phyloP scores from a whole-genome alignment of 2,797 vertebrate genomes.

The Phoebastria nigripes region DNA sequence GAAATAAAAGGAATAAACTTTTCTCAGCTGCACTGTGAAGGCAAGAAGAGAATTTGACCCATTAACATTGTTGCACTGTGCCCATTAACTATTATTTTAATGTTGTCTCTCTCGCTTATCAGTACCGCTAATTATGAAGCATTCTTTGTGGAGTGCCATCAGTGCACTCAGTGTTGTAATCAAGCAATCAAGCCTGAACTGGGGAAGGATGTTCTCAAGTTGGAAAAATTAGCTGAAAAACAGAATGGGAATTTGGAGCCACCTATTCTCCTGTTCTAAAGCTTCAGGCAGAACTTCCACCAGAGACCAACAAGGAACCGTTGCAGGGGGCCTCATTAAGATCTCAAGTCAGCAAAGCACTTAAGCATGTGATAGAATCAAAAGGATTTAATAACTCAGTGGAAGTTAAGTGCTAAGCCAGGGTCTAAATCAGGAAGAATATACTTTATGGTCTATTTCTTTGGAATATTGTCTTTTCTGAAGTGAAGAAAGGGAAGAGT shows the following conservation, averaged over 20 bases:
- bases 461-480: not conserved
- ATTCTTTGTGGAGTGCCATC: not conserved
- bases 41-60: not conserved
- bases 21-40: not conserved
- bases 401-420: not conserved
- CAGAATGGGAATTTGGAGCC: not conserved
- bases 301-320: not conserved
- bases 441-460: not conserved
- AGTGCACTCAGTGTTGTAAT: not conserved
- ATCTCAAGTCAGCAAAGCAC: not conserved
- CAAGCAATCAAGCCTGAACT: slow-evolving; percentile 2
- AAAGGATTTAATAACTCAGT: not conserved
- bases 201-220: not conserved
- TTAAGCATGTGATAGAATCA: not conserved
- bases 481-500: not conserved
- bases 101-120: not conserved
- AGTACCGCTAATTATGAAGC: not conserved
- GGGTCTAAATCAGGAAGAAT: not conserved
- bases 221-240: not conserved
- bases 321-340: not conserved
- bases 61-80: not conserved
- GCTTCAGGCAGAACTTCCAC: not conserved
- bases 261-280: not conserved
- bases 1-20: not conserved
- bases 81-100: not conserved